A percentile compares a stretch with the other conserved stretches of the same genome.
phyloP scores from a whole-genome alignment of 2,797 vertebrate species.

The Meda fulgida region DNA sequence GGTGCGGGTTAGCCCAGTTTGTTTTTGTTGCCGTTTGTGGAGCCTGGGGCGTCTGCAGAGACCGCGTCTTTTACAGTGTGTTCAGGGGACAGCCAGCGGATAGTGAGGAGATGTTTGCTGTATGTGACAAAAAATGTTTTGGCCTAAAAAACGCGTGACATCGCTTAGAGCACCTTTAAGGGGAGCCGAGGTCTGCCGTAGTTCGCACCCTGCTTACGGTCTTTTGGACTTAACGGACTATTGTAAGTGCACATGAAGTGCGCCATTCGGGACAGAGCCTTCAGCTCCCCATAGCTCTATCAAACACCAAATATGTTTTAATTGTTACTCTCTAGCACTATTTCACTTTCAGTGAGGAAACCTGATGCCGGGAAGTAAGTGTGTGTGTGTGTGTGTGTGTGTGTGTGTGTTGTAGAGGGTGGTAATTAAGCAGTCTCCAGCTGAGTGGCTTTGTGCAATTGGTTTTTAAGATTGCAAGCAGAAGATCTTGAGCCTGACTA shows the following conservation, averaged over 20 bases:
- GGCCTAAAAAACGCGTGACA: too few relatives aligned
- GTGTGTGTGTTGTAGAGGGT: constrained; percentile 18
- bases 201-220: neutral
- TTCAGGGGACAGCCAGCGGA: too few relatives aligned
- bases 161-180: too few relatives aligned
- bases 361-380: neutral
- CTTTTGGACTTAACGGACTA: neutral
- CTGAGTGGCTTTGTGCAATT: constrained; percentile 58
- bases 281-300: neutral
- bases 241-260: neutral
- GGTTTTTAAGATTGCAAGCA: constrained; percentile 52
- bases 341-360: neutral
- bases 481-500: constrained; percentile 55
- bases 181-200: too few relatives aligned
- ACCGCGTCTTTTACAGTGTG: too few relatives aligned
- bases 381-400: neutral
- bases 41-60: too few relatives aligned
- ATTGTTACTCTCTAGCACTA: neutral
- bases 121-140: too few relatives aligned
- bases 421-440: constrained; percentile 67
- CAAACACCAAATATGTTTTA: neutral
- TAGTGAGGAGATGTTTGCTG: too few relatives aligned
- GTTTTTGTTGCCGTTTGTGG: too few relatives aligned
- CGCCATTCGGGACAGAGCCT: neutral
- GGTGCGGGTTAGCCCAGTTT: too few relatives aligned